Percentiles rank a stretch among this genome's conserved stretches.
Evolutionary conservation across 2,797 vertebrate species (phyloP).

Genomic region (Yasuhikotakia modesta): DNA sequence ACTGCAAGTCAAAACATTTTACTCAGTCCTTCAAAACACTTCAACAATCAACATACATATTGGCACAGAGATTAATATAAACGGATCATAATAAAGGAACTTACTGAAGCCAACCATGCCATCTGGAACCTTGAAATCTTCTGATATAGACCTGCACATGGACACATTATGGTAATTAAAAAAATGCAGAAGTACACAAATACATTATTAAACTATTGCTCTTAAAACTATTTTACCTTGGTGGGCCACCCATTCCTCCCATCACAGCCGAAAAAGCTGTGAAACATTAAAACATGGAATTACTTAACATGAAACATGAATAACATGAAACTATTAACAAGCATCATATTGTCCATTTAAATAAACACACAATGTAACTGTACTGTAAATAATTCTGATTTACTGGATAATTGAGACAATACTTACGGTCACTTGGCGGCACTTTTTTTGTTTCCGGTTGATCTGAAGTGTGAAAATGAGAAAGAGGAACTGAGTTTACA

Average conservation of each 20-base stretch:
- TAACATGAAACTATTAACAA: no score
- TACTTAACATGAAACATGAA: background rate
- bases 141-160: constrained; percentile 85
- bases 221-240: constrained; percentile 80
- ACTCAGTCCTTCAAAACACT: background rate
- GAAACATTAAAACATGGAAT: constrained; percentile 48
- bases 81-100: no score
- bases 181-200: rapidly evolving
- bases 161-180: constrained; percentile 12
- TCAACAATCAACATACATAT: background rate
- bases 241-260: constrained; percentile 85
- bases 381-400: background rate
- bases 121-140: constrained; percentile 98
- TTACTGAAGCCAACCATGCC: constrained; percentile 99
- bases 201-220: no score
- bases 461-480: constrained; percentile 77
- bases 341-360: background rate
- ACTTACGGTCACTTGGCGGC: constrained; percentile 96
- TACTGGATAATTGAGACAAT: constrained; percentile 18
- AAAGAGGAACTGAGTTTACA: background rate
- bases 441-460: constrained; percentile 99
- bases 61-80: background rate
- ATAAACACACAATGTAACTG: background rate
- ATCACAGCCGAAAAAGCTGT: constrained; percentile 86
- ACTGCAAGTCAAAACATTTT: constrained; percentile 72